A percentile compares a stretch with the other conserved stretches of the same genome.
Conservation (phyloP, 2,113 vertebrate genomes). For the Corvus moneduloides region DNA sequence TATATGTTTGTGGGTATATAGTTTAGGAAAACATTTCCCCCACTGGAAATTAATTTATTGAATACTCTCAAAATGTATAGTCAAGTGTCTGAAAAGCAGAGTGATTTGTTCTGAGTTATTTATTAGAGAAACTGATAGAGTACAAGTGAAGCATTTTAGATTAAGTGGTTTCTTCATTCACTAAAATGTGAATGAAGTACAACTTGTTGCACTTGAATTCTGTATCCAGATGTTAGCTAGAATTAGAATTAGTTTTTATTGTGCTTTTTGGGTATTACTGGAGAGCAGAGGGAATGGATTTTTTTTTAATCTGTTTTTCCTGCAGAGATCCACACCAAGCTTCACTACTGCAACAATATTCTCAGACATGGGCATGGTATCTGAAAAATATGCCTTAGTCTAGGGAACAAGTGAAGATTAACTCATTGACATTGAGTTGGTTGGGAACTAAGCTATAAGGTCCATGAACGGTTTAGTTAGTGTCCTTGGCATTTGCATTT, state of each 20-base stretch:
- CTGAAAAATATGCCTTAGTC: not conserved
- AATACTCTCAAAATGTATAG: not conserved
- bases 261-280: not conserved
- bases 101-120: not conserved
- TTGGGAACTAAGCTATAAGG: not conserved
- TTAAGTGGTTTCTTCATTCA: not conserved
- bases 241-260: not conserved
- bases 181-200: not conserved
- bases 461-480: not conserved
- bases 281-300: not conserved
- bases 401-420: not conserved
- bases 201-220: not conserved
- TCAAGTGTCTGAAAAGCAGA: not conserved
- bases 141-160: not conserved
- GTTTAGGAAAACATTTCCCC: not conserved
- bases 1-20: not conserved
- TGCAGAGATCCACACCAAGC: not conserved
- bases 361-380: not conserved
- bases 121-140: not conserved
- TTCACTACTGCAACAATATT: not conserved
- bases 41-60: not conserved
- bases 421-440: not conserved
- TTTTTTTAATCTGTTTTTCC: not conserved
- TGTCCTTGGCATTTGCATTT: not conserved
- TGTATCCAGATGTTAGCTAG: not conserved